Conservation (phyloP, 1,140 invertebrate species). For the Leptoteleia sp. region DNA sequence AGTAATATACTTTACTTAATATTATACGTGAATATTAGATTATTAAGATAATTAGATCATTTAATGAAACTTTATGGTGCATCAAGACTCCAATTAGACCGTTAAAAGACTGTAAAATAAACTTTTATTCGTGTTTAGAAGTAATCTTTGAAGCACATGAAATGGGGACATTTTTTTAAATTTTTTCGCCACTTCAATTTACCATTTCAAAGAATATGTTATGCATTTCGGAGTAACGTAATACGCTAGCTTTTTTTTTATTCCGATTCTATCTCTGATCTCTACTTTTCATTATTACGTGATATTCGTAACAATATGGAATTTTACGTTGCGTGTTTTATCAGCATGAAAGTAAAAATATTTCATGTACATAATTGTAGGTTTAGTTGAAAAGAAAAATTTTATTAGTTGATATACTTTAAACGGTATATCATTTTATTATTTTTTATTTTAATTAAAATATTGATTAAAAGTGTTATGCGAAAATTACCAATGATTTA, state of each 20-base stretch:
- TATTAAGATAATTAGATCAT: too few species aligned
- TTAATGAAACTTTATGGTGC: too few species aligned
- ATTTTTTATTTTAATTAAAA: too few species aligned
- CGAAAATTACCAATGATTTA: too few species aligned
- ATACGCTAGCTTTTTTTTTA: neutral
- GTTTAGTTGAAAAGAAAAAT: neutral
- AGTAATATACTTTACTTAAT: too few species aligned
- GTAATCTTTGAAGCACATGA: neutral
- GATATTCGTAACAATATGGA: slow-evolving; percentile 1
- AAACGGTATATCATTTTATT: neutral
- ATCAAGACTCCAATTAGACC: neutral
- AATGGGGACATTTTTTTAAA: slow-evolving; percentile 1
- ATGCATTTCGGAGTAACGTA: slow-evolving; percentile 6
- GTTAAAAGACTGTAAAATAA: slow-evolving; percentile 2
- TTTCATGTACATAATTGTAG: neutral
- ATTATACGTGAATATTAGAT: too few species aligned
- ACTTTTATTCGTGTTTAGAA: neutral
- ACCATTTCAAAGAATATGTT: neutral
- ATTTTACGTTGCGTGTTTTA: slow-evolving; percentile 5
- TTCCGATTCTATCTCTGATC: slow-evolving; percentile 7
- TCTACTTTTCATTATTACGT: slow-evolving; percentile 9
- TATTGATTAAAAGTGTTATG: too few species aligned
- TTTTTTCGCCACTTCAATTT: neutral
- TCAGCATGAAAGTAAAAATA: slow-evolving; percentile 11
- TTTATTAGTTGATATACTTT: neutral